Evolutionary conservation across 2,113 vertebrate species (phyloP), one percentile per base, ranked within the genome.

Genomic region (Fulmarus glacialis): DNA sequence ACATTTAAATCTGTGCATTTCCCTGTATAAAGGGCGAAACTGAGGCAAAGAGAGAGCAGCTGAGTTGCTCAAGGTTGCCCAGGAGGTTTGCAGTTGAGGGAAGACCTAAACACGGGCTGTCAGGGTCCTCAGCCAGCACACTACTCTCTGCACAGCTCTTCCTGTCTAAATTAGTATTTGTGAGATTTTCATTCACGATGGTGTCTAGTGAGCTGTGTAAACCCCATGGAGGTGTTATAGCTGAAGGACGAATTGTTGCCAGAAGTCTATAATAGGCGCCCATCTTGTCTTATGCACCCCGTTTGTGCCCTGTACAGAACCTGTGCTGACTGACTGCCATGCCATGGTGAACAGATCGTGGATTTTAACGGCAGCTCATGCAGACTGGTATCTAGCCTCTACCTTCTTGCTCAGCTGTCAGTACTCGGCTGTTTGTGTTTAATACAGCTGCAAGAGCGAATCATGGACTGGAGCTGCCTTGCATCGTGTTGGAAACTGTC

Each of bases 271-370:
- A 19, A n/a, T 47, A 36, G 30, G 32, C 10, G 32, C 30, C 4
- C 53, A 27, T 0, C 10, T 15, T 52, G 24, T 26, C 64, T 20
- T 24, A 29, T 0, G 0, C 13, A 36, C 3, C 16, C 27, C 8
- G 22, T 14, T 16, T 8, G 1, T 7, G 42, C 21, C 59, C 59
- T 0, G 0, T 4, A 8, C 34, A 43, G 75, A 43, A 4, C 6
- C 24, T 15, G 42, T 11, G 27, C 81, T 1, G 12, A 6, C 43
- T 19, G n/a, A 56, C 12, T 22, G n/a, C 19, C 2, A 6, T 15
- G 43, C 40, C 50, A 4, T 0, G 2, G 12, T 8, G 38, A 29
- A 3, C 20, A 66, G 18, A 19, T 2, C 5, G 2, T 1, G 26
- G 48, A 4, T 23, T n/a, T 11, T 34, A 66, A 13, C 2, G 2